phyloP scores from a whole-genome alignment of 1,140 invertebrate species.

The Ericerus pela region DNA sequence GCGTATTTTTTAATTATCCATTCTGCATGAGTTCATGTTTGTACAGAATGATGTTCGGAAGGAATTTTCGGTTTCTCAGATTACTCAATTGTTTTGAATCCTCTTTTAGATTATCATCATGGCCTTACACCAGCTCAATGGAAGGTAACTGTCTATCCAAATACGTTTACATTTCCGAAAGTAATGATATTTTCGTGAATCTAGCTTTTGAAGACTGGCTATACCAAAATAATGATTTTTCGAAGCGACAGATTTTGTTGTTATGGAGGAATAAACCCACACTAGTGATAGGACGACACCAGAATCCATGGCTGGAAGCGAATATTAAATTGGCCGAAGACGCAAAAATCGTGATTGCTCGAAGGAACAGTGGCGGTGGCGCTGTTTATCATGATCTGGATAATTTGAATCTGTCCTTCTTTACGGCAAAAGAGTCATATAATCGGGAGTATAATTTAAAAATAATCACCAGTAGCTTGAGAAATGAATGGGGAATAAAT shows the following conservation, averaged over 20 bases:
- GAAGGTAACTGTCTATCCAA: conserved; percentile 38
- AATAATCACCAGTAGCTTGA: conserved; percentile 62
- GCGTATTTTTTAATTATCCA: too few species aligned
- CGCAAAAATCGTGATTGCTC: conserved; percentile 52
- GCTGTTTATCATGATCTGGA: conserved; percentile 91
- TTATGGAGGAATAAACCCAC: conserved; percentile 84
- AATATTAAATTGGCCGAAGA: conserved; percentile 45
- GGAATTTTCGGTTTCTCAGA: too few species aligned
- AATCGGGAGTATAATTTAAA: conserved; percentile 71
- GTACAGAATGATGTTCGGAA: too few species aligned
- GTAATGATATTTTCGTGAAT: conserved; percentile 76
- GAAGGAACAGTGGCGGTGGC: conserved; percentile 89
- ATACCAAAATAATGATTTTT: conserved; percentile 69
- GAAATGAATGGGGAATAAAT: conserved; percentile 59
- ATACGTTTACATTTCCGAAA: conserved; percentile 82
- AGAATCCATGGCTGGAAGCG: conserved; percentile 90
- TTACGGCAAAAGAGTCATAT: conserved; percentile 60
- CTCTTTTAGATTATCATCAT: too few species aligned
- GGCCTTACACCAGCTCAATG: neutral
- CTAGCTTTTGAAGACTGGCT: conserved; percentile 90
- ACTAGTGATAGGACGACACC: conserved; percentile 89
- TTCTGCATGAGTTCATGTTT: too few species aligned
- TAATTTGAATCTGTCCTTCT: conserved; percentile 85
- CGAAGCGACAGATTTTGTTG: conserved; percentile 63
- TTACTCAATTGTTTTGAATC: too few species aligned